Evolutionary conservation across 2,888 invertebrate species (phyloP), one percentile per base, ranked within the genome.

Genomic region (Microctonus aethiopoides): DNA sequence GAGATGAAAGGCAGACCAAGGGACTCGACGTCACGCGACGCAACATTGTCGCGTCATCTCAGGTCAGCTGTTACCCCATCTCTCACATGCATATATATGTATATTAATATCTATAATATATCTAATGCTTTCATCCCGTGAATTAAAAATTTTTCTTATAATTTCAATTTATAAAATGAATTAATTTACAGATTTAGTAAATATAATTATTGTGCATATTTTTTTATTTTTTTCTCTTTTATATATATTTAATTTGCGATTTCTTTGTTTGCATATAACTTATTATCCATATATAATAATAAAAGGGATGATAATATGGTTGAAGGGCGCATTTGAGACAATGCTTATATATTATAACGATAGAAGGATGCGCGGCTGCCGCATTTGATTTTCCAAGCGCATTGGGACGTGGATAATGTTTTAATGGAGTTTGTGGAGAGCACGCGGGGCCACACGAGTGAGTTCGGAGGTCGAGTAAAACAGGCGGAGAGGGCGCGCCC

Each of bases 341-440:
- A 24, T 39, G 32, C 61, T 52, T 29, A 11, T 32, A 54, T 32
- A 63, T 16, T 63, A 26, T 29, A 29, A 32, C 20, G 20, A 34
- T 52, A 32, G 32, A 11, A 24, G 54, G 64, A 36, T 34, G n/a
- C 36, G 77, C 36, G 77, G 77, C 79, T 78, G 83, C 80, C 82
- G 82, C 82, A 84, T 85, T 84, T 83, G 85, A 86, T 86, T 86
- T 86, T 85, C 85, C 82, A 78, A 86, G 85, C 82, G 85, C 86
- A 86, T 86, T 85, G 85, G 82, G 80, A 85, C 85, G 86, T 86
- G 83, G 81, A 82, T 86, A 86, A 86, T 86, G 85, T 85, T 86
- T 86, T 86, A 86, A 86, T 86, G 86, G 86, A 86, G 86, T 86
- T 86, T 86, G 85, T 80, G 79, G 82, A 85, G 81, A 79, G 77